Base-by-base conservation (phyloP, 2,113 vertebrate species). In the Hydrochoerus hydrochaeris region DNA sequence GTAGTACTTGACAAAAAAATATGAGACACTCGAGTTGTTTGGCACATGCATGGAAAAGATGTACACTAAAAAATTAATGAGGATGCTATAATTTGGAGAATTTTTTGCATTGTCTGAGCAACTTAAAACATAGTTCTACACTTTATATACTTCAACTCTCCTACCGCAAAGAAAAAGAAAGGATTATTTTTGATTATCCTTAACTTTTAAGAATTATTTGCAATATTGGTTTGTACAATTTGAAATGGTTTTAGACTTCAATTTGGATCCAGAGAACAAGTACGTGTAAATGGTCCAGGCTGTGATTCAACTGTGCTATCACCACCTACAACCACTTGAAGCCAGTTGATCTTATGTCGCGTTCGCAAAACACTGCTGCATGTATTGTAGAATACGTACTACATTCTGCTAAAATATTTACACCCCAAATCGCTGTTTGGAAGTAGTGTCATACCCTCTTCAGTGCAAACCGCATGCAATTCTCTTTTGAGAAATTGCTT, bases 41-140 rank as follows among this genome's bases (percentile, higher is more conserved):
- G 9, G 16, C 11, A 80, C 10, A 80, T 49, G 26, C 10, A 22
- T 44, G 14, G n/a, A 4, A 71, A 87, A 80, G 5, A 71, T 24
- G 41, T 0, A 32, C 0, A 12, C 9, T 19, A 69, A 60, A 30
- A 44, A 41, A 65, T 19, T 9, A 75, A 75, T 46, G 41, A 46
- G 10, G 5, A 14, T n/a, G 3, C 24, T 87, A 71, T 20, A 85
- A 88, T 22, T 32, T 81, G 60, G 3, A 58, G 17, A 44, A 16
- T 54, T 3, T 46, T 71, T 60, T 58, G 11, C 24, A 60, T 71
- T 38, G 13, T 73, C 41, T 62, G 87, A 24, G 10, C 8, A 35
- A 82, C 17, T 3, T n/a, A 90, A 90, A 24, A 5, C 41, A 14
- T 0, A 0, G 1, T 60, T 8, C n/a, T 88, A 3, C 0, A 17